Base-by-base conservation (phyloP, 2,888 invertebrate species). In the Cremastinae sp. region DNA sequence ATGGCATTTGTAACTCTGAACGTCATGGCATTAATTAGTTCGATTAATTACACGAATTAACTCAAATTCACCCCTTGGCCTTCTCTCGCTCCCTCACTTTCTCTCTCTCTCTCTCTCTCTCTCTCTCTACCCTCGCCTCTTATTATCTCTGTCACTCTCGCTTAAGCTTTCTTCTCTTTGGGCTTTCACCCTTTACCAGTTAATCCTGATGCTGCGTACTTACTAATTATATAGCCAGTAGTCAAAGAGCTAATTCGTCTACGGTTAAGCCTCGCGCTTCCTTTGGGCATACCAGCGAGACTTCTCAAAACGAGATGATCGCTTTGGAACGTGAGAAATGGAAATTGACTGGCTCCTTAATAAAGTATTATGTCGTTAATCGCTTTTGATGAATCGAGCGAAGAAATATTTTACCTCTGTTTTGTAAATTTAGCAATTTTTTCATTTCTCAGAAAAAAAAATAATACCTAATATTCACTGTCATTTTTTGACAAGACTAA, bases 21-120 rank as follows among this genome's bases (percentile, higher is more conserved):
- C 81, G 76, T 83, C 81, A 78, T 75, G 79, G 83, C 83, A 85
- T 85, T 87, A 87, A 88, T 85, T 85, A 88, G 84, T 82, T 83
- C 78, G 82, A 83, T 84, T 87, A 88, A 88, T 87, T 87, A 84
- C 81, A 74, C 79, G 82, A 86, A 86, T 86, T 84, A 86, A 82
- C 84, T 85, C 84, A 83, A 87, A 87, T 87, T 88, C 87, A 86
- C 83, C 83, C 82, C 79, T 84, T 79, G 81, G 77, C 80, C 82
- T 85, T 82, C 83, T 14, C 49, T 72, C 66, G 47, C 54, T 41
- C 69, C 22, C 49, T 72, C 66, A 43, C 54, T 41, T 65, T 51
- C 56, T 28, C 58, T 49, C 43, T 36, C 36, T 53, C 41, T 18
- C 41, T 54, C 41, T 51, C 41, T 38, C 65, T 49, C 38, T 51